phyloP scores from a whole-genome alignment of 2,888 invertebrate species.

The Linhomoeus sp. region DNA sequence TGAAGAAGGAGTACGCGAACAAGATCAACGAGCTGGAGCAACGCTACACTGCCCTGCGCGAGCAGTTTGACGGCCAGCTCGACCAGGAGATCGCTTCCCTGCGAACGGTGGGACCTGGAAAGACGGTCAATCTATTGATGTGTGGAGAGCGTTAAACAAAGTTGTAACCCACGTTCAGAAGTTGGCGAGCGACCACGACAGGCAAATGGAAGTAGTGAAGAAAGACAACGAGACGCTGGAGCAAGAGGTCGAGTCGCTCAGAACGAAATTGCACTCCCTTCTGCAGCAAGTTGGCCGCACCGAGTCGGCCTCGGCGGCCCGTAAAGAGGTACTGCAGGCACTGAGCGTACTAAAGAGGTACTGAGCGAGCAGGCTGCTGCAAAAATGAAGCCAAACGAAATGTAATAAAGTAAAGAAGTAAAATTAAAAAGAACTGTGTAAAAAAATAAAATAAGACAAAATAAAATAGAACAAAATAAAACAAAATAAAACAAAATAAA shows the following conservation, averaged over 20 bases:
- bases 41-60: conserved; percentile 21
- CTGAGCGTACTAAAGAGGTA: neutral
- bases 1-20: conserved; percentile 21
- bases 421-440: no score
- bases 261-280: conserved; percentile 1
- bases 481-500: neutral
- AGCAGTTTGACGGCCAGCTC: conserved; percentile 12
- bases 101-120: no score
- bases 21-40: conserved; percentile 25
- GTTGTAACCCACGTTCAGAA: conserved; percentile 1
- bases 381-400: no score
- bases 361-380: no score
- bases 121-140: no score
- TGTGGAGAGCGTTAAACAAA: no score
- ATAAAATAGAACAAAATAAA: no score
- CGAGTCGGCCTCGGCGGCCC: neutral
- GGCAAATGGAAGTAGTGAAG: neutral
- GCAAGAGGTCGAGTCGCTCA: conserved; percentile 4
- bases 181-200: neutral
- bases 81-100: neutral
- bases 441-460: no score
- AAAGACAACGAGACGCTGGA: conserved; percentile 4
- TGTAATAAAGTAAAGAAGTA: no score
- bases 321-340: neutral
- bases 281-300: neutral